These are phyloP conservation scores for Porites cylindrica DNA, from an alignment of 92 coral and sea anemone species.

Conservation along the genomic window DNA sequence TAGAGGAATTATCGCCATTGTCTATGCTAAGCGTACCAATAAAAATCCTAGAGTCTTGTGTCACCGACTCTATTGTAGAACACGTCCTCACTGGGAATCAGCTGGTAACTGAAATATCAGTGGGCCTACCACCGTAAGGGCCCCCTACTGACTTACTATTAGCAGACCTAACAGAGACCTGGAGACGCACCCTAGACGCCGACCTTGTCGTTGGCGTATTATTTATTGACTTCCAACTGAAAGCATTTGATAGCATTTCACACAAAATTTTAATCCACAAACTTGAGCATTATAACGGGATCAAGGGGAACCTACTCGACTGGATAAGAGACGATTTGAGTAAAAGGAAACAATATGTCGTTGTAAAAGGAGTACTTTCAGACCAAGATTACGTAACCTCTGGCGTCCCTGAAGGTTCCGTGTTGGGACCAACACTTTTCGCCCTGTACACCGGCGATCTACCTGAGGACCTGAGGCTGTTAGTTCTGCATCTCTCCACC, in stretches of 20 bases:
- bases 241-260: slow-evolving; percentile 60
- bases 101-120: not conserved
- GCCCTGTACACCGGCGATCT: not conserved
- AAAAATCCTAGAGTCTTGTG: no score
- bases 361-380: slow-evolving; percentile 1
- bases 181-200: slow-evolving; percentile 53
- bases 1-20: no score
- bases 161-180: slow-evolving; percentile 40
- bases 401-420: slow-evolving; percentile 7
- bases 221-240: slow-evolving; percentile 49
- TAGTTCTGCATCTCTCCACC: no score
- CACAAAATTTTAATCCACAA: slow-evolving; percentile 54
- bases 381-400: slow-evolving; percentile 5
- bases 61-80: no score
- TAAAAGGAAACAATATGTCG: slow-evolving; percentile 16
- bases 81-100: no score
- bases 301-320: slow-evolving; percentile 51
- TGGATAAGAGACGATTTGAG: slow-evolving; percentile 53
- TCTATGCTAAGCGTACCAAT: no score
- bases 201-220: slow-evolving; percentile 50
- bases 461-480: no score
- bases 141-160: slow-evolving; percentile 17
- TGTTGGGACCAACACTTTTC: slow-evolving; percentile 1
- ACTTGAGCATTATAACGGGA: slow-evolving; percentile 47
- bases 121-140: not conserved